phyloP scores from a whole-genome alignment of 2,797 vertebrate species.

The Otus scops region DNA sequence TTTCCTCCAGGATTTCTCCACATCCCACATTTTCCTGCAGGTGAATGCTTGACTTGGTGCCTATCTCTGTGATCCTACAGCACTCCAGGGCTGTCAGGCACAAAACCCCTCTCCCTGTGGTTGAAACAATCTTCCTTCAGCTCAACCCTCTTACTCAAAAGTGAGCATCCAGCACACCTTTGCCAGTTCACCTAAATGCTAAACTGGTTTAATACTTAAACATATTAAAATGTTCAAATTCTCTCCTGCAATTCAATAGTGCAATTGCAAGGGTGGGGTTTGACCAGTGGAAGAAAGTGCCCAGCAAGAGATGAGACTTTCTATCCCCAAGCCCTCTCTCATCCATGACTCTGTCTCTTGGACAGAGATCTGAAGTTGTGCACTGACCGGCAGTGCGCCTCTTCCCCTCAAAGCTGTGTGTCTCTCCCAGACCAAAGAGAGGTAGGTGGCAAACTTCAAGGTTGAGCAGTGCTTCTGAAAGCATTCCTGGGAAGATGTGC shows the following conservation, averaged over 20 bases:
- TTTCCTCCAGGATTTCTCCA: not conserved
- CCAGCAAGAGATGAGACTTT: not conserved
- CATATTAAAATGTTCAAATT: not conserved
- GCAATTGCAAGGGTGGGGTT: fast-evolving
- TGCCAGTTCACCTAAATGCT: not conserved
- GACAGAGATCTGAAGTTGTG: not conserved
- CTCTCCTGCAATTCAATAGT: not conserved
- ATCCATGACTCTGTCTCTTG: not conserved
- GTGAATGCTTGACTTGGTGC: not conserved
- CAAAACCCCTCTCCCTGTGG: not conserved
- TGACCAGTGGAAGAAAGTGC: not conserved
- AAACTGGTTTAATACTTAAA: not conserved
- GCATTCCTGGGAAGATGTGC: not conserved
- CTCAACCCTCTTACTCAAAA: not conserved
- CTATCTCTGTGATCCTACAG: not conserved
- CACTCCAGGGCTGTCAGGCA: not conserved
- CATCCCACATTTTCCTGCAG: not conserved
- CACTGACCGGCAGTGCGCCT: not conserved
- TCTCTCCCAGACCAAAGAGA: not conserved
- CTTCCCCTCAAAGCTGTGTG: fast-evolving
- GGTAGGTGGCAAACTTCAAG: not conserved
- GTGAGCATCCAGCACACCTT: not conserved
- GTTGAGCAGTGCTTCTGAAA: not conserved
- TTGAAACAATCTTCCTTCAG: not conserved
- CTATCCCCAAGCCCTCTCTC: not conserved